Evolutionary conservation across 1,140 invertebrate species (phyloP).

Genomic region (Lineus longissimus): DNA sequence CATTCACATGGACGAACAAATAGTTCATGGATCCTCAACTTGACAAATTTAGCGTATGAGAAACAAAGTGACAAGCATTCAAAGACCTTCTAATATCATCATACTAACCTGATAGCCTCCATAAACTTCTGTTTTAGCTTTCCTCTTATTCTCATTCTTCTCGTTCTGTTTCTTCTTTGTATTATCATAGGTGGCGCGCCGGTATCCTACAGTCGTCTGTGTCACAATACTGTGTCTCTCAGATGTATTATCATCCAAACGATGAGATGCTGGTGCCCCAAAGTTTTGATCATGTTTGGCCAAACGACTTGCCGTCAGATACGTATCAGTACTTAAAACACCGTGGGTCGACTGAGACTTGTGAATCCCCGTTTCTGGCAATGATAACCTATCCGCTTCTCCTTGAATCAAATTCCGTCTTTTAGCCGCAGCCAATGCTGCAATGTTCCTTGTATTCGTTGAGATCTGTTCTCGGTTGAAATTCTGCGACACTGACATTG

Average conservation of each 20-base stretch:
- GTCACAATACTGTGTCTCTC: slow-evolving; percentile 32
- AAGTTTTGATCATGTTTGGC: slow-evolving; percentile 42
- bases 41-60: no score
- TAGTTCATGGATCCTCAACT: no score
- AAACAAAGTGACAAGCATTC: no score
- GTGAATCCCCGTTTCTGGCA: slow-evolving; percentile 13
- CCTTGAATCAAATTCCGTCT: slow-evolving; percentile 20
- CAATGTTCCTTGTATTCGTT: slow-evolving; percentile 45
- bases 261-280: slow-evolving; percentile 20
- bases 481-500: slow-evolving; percentile 24
- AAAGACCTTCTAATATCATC: no score
- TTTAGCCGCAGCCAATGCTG: slow-evolving; percentile 46
- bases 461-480: slow-evolving; percentile 33
- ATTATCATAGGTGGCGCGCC: slow-evolving; percentile 11
- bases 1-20: no score
- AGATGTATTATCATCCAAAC: slow-evolving; percentile 34
- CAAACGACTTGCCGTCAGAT: slow-evolving; percentile 40
- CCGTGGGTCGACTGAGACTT: slow-evolving; percentile 27
- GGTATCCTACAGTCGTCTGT: slow-evolving; percentile 31
- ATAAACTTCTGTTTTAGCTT: not conserved
- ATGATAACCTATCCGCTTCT: slow-evolving; percentile 22
- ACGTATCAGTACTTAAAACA: slow-evolving; percentile 21
- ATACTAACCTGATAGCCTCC: no score
- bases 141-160: not conserved
- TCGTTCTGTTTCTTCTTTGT: slow-evolving; percentile 11